These are phyloP conservation scores for Speoplatyrhinus poulsoni DNA, from an alignment of 2,113 vertebrate genomes.

Conservation along the genomic window DNA sequence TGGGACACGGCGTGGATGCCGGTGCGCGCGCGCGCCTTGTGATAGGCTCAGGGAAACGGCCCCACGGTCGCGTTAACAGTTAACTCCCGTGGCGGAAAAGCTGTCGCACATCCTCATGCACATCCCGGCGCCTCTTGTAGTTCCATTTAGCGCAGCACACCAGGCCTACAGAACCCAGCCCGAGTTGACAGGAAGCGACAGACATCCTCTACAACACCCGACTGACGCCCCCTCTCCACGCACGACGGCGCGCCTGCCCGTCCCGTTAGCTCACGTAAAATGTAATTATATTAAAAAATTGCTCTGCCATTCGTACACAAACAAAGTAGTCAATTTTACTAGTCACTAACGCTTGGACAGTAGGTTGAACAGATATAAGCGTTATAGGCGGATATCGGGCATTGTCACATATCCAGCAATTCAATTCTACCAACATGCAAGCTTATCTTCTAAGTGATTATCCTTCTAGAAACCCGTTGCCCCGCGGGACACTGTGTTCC, in stretches of 20 bases:
- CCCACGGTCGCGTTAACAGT: slow-evolving; percentile 41
- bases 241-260: background rate
- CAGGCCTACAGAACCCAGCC: slow-evolving; percentile 26
- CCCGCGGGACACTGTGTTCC: too few species aligned
- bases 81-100: slow-evolving; percentile 43
- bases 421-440: too few species aligned
- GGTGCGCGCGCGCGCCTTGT: slow-evolving; percentile 52
- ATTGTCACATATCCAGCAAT: too few species aligned
- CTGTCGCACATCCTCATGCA: slow-evolving; percentile 40
- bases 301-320: slow-evolving; percentile 33
- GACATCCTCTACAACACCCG: slow-evolving; percentile 50
- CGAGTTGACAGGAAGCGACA: slow-evolving; percentile 67
- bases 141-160: background rate
- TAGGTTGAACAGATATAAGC: slow-evolving; percentile 13
- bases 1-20: slow-evolving; percentile 52
- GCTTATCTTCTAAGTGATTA: too few species aligned
- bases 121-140: too few species aligned
- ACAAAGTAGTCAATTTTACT: slow-evolving; percentile 47
- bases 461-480: too few species aligned
- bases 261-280: background rate
- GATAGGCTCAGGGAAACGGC: slow-evolving; percentile 57
- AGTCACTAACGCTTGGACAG: slow-evolving; percentile 13
- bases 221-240: slow-evolving; percentile 9
- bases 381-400: too few species aligned
- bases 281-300: slow-evolving; percentile 25